Conservation (phyloP, 1,140 invertebrate species). For the Potamilus streckersoni region DNA sequence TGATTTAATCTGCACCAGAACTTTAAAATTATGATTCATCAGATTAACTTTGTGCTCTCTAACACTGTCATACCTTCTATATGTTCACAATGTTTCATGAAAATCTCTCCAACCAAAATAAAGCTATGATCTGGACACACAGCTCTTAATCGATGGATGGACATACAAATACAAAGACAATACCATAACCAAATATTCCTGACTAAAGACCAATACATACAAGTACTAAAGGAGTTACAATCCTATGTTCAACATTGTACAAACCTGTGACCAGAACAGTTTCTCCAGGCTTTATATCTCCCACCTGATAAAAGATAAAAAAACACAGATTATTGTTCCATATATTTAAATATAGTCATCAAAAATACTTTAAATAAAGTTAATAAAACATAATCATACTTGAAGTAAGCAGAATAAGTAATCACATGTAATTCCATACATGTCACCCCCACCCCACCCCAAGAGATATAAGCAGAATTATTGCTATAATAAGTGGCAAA, state of each 20-base stretch:
- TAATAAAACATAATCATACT: neutral
- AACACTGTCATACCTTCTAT: too few species aligned
- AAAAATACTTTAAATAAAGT: neutral
- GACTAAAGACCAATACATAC: neutral
- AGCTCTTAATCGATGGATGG: too few species aligned
- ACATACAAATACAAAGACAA: too few species aligned
- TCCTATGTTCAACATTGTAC: neutral
- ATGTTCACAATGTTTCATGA: too few species aligned
- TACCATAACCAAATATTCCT: neutral
- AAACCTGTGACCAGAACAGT: constrained; percentile 66
- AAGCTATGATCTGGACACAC: too few species aligned
- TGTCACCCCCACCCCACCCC: neutral
- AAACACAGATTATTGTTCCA: neutral
- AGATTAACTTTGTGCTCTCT: too few species aligned
- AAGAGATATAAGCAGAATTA: too few species aligned
- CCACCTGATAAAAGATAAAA: constrained; percentile 39
- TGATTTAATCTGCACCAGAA: too few species aligned
- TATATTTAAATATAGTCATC: neutral
- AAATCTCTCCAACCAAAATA: too few species aligned
- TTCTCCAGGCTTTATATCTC: constrained; percentile 58
- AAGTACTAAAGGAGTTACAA: neutral
- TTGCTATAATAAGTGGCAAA: too few species aligned
- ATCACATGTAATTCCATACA: neutral
- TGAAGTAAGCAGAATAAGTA: neutral
- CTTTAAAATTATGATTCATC: too few species aligned